phyloP scores from a whole-genome alignment of 2,797 vertebrate genomes.

The Furcifer pardalis region DNA sequence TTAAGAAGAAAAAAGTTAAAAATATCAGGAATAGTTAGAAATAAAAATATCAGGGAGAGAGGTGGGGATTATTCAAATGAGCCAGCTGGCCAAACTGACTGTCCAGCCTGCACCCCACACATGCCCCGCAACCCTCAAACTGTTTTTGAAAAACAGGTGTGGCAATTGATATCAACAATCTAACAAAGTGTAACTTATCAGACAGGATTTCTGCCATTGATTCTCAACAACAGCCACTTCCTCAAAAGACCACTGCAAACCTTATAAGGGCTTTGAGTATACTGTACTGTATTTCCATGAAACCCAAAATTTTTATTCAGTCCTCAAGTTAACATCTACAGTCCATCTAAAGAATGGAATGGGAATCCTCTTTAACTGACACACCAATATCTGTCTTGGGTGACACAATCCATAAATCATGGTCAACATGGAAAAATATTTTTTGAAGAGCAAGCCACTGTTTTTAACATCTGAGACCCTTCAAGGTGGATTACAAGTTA shows the following conservation, averaged over 20 bases:
- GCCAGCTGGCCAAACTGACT: no score
- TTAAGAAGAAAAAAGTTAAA: no score
- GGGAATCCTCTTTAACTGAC: not conserved
- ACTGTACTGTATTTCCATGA: no score
- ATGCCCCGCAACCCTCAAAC: no score
- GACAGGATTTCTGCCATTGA: not conserved
- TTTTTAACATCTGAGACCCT: constrained; percentile 29
- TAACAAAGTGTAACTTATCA: no score
- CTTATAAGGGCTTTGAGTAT: not conserved
- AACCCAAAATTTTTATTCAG: not conserved
- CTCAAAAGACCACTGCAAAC: not conserved
- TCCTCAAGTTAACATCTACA: not conserved
- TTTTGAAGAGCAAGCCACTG: constrained; percentile 26
- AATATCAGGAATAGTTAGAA: no score
- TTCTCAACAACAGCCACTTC: not conserved
- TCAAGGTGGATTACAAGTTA: constrained; percentile 49
- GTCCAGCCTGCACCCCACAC: no score
- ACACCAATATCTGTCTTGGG: constrained; percentile 51
- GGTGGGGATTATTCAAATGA: no score
- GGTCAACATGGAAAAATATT: constrained; percentile 59
- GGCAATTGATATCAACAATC: no score
- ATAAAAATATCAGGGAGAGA: no score
- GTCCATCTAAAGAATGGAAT: not conserved
- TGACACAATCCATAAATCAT: constrained; percentile 54
- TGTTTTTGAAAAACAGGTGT: no score